Evolutionary conservation across 2,113 vertebrate genomes (phyloP), one percentile per base, ranked within the genome.

Genomic region (Martes martes): DNA sequence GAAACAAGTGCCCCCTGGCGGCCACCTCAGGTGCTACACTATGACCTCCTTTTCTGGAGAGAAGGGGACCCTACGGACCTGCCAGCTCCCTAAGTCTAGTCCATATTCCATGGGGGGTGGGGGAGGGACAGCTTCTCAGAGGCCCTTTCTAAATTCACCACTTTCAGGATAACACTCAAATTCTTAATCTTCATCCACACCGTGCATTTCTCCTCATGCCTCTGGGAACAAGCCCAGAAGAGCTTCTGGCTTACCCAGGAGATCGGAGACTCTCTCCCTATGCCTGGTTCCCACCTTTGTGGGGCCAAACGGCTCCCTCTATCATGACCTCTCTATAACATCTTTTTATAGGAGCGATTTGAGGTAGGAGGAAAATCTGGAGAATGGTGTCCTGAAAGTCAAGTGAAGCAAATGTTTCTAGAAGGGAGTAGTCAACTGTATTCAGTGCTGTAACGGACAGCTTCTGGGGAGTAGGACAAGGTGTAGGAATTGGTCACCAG

Each of bases 1-100:
- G 78, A 50, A 71, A 76, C 52, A 45, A 45, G 91, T 23, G 95
- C 91, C 96, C 85, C 55, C 98, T 78, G 8, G 91, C 57, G 96
- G 96, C 47, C 16, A 2, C 19, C 14, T 6, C 15, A 6, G 18
- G 33, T 92, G 19, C 69, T 83, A 71, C 16, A 4, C 71, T 24
- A 33, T 81, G 65, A 18, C 31, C 47, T 11, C 23, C 19, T 93
- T 55, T 69, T 87, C 33, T 15, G 36, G 36, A 94, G 18, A 65
- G 13, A 78, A 74, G 55, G 61, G 57, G 50, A 47, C 23, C 6
- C 18, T 39, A 57, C 8, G 13, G 57, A 87, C 10, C 76, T 26
- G 23, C 45, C 63, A n/a, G n/a, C 33, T 69, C 33, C 33, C 31
- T 42, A 67, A 74, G 5, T 42, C 50, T 63, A 84, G 31, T 84